phyloP scores from a whole-genome alignment of 2,797 vertebrate species.

The Calcarius lapponicus region DNA sequence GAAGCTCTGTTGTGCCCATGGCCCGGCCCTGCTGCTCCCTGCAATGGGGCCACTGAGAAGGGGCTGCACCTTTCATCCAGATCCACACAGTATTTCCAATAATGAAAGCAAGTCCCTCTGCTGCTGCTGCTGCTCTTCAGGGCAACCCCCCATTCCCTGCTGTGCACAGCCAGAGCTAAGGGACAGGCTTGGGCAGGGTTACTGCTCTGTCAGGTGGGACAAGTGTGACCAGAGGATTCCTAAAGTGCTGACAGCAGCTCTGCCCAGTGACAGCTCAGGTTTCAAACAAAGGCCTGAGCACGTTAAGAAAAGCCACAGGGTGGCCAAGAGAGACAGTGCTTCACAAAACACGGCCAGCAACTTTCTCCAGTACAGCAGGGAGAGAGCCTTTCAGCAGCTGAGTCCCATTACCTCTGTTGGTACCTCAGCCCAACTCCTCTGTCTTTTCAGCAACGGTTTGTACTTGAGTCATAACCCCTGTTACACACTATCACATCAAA shows the following conservation, averaged over 20 bases:
- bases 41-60: too few species aligned
- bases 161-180: background rate
- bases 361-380: background rate
- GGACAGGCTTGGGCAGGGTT: background rate
- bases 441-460: background rate
- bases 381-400: background rate
- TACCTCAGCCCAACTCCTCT: background rate
- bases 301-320: background rate
- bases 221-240: background rate
- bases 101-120: background rate
- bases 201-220: accelerated
- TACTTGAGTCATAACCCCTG: background rate
- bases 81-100: background rate
- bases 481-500: background rate
- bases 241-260: background rate
- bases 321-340: background rate
- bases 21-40: background rate
- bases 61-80: background rate
- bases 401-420: background rate
- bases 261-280: accelerated
- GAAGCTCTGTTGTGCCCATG: background rate
- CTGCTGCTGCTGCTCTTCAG: background rate
- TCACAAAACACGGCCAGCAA: background rate
- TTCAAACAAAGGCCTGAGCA: background rate
- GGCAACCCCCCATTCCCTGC: background rate